phyloP scores from a whole-genome alignment of 2,888 invertebrate species.

The Heliconius hortense region DNA sequence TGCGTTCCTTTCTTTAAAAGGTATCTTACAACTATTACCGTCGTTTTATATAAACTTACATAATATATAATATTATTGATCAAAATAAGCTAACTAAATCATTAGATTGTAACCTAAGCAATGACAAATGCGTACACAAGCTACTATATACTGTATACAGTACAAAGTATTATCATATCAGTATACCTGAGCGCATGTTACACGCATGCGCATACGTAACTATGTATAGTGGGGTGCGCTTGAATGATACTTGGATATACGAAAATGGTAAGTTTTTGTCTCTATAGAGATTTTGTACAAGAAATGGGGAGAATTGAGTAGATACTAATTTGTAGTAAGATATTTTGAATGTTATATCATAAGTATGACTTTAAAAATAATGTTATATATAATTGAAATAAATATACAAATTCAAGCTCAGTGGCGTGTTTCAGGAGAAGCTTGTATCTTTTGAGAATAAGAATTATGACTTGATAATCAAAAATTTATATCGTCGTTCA shows the following conservation, averaged over 20 bases:
- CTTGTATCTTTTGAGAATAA: too few relatives aligned
- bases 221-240: constrained; percentile 52
- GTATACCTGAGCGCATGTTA: constrained; percentile 65
- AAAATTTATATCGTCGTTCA: too few relatives aligned
- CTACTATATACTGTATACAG: constrained; percentile 15
- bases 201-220: constrained; percentile 71
- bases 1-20: background rate
- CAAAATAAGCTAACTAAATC: background rate
- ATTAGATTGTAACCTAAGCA: constrained; percentile 21
- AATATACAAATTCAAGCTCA: background rate
- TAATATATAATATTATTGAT: background rate
- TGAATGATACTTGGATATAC: constrained; percentile 31
- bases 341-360: background rate
- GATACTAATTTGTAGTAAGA: too few relatives aligned
- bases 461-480: too few relatives aligned
- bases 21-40: too few relatives aligned
- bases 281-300: background rate
- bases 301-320: background rate
- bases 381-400: background rate
- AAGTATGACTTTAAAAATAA: background rate
- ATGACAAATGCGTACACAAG: constrained; percentile 46
- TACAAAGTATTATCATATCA: constrained; percentile 69
- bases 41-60: background rate
- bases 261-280: background rate
- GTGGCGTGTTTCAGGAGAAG: too few relatives aligned